Base-by-base conservation (phyloP, 1,140 invertebrate genomes). In the Mizuhopecten yessoensis region DNA sequence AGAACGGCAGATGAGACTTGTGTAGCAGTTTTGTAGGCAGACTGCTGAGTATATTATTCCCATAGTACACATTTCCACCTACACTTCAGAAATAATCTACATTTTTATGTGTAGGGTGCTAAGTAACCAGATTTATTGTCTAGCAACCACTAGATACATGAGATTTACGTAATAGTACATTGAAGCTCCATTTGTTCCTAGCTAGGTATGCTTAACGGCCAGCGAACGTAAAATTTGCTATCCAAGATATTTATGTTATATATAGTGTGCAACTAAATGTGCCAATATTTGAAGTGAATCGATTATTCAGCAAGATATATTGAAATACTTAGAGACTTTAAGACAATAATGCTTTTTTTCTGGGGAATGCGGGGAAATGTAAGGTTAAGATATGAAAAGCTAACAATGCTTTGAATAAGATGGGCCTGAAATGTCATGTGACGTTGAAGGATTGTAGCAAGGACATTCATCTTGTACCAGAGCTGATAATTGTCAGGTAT, bases 91-190 rank as follows among this genome's bases (percentile, higher is more conserved):
- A 75, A 75, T 29, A 75, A 75, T n/a, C 57, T 9, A 75, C 57
- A 1, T 75, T 75, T 75, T 29, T 75, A 75, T 75, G 57, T 17
- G 57, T 75, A n/a, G 9, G 29, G 9, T 29, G 23, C 57, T 29
- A 29, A n/a, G 57, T 75, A 75, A 75, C 57, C 57, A 75, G 57
- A 75, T 75, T 75, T 75, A 75, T 29, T 75, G 57, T 75, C 57
- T 75, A 75, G n/a, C 57, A 29, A 75, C 57, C 23, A 75, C 57
- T n/a, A 11, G 9, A 75, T 7, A 9, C 29, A 13, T 75, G n/a
- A 29, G 57, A n/a, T 75, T 75, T 75, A 75, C n/a, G n/a, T 29
- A 75, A 75, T 75, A 17, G 15, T 29, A 29, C 57, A 0, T n/a
- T 29, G 17, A n/a, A n/a, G n/a, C 17, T 7, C 23, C 1, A 29